Evolutionary conservation across 2,888 invertebrate genomes (phyloP).

Genomic region (Margaritifera margaritifera): DNA sequence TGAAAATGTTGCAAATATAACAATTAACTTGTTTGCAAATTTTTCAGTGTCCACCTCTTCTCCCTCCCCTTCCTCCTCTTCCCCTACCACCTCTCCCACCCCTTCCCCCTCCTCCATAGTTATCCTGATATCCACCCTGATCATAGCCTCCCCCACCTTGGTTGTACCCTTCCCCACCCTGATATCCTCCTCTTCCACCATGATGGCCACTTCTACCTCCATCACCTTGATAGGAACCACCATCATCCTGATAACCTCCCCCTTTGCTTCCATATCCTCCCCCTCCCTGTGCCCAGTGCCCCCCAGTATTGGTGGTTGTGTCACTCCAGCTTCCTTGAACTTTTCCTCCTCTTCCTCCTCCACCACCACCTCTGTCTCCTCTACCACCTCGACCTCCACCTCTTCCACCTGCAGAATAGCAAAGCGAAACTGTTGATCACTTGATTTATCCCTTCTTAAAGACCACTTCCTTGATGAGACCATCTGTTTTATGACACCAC

Average conservation of each 20-base stretch:
- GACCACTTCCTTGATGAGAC: too few relatives aligned
- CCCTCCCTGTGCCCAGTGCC: conserved; percentile 64
- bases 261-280: conserved; percentile 69
- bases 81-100: conserved; percentile 20
- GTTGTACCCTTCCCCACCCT: conserved; percentile 34
- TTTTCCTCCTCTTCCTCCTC: conserved; percentile 52
- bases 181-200: conserved; percentile 22
- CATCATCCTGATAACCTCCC: conserved; percentile 48
- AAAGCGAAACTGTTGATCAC: not conserved
- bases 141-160: conserved; percentile 22
- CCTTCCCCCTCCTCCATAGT: conserved; percentile 26
- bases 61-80: conserved; percentile 30
- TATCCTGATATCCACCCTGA: conserved; percentile 27
- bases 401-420: conserved; percentile 4
- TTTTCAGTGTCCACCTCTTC: conserved; percentile 22
- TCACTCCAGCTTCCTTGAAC: conserved; percentile 63
- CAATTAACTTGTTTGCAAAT: too few relatives aligned
- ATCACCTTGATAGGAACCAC: conserved; percentile 41
- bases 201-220: conserved; percentile 33
- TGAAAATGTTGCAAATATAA: too few relatives aligned
- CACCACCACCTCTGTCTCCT: conserved; percentile 49
- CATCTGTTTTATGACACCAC: too few relatives aligned
- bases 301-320: conserved; percentile 52
- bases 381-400: conserved; percentile 41
- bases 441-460: too few relatives aligned